Conservation (phyloP, 1,140 invertebrate genomes). For the Teleogryllus occipitalis region DNA sequence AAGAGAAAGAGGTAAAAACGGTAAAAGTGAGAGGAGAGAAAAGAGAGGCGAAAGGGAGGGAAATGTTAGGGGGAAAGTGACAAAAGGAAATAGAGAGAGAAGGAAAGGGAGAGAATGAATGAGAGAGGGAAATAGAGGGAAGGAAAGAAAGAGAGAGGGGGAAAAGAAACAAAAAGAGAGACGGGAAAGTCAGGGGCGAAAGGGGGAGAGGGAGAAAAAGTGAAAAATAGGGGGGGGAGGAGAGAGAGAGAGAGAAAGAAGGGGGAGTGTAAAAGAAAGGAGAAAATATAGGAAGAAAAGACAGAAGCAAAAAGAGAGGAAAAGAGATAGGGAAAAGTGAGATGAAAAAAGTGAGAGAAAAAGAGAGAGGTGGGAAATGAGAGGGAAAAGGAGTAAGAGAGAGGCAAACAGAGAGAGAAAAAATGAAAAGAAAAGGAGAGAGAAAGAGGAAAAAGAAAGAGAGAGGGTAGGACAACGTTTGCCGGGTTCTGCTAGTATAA, state of each 20-base stretch:
- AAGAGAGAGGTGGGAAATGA: not conserved
- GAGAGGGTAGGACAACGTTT: too few relatives aligned
- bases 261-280: not conserved
- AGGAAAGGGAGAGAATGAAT: not conserved
- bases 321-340: not conserved
- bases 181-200: not conserved
- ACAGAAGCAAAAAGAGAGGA: not conserved
- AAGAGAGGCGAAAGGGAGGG: too few relatives aligned
- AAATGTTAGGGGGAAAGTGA: not conserved
- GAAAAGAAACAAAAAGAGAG: not conserved
- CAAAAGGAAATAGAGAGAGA: not conserved
- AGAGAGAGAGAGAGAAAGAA: not conserved
- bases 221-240: not conserved
- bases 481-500: too few relatives aligned
- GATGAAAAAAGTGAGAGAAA: not conserved
- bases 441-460: too few relatives aligned
- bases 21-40: too few relatives aligned
- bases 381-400: not conserved
- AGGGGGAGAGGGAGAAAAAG: not conserved
- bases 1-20: too few relatives aligned
- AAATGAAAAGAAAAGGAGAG: too few relatives aligned
- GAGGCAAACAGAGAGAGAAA: not conserved
- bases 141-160: constrained; percentile 21
- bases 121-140: constrained; percentile 22
- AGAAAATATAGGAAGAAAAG: not conserved